Evolutionary conservation across 2,797 vertebrate species (phyloP).

Genomic region (Moxostoma hubbsi): DNA sequence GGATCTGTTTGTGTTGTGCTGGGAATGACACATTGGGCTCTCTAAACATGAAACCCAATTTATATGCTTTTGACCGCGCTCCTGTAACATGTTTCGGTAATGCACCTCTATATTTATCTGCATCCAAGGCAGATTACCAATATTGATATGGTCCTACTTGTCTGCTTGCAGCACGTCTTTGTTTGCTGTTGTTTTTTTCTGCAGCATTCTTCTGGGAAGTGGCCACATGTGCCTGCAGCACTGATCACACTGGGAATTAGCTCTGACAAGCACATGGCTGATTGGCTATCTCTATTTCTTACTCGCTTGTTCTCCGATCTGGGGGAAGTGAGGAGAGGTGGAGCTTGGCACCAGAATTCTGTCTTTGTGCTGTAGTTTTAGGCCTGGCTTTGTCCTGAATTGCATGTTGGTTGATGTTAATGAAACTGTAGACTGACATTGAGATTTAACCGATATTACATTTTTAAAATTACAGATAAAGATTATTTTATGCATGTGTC

Average conservation of each 20-base stretch:
- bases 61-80: not conserved
- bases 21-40: constrained; percentile 18
- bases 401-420: constrained; percentile 21
- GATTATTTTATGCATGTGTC: no score
- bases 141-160: constrained; percentile 17
- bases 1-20: constrained; percentile 49
- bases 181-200: constrained; percentile 4
- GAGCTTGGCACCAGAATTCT: constrained; percentile 40
- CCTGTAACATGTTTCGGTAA: no score
- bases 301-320: not conserved
- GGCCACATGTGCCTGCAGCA: constrained; percentile 45
- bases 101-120: no score
- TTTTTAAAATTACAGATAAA: no score
- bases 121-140: no score
- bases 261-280: constrained; percentile 48
- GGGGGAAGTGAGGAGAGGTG: constrained; percentile 19
- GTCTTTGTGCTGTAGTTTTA: constrained; percentile 39
- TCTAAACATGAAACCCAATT: not conserved
- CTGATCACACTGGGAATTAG: constrained; percentile 50
- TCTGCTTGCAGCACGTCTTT: constrained; percentile 9
- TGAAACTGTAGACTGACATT: not conserved
- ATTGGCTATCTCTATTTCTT: constrained; percentile 26
- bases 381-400: constrained; percentile 44
- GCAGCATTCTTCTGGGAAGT: constrained; percentile 36
- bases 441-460: no score